Conservation (phyloP, 2,797 vertebrate genomes). For the Enteromius paludinosus region DNA sequence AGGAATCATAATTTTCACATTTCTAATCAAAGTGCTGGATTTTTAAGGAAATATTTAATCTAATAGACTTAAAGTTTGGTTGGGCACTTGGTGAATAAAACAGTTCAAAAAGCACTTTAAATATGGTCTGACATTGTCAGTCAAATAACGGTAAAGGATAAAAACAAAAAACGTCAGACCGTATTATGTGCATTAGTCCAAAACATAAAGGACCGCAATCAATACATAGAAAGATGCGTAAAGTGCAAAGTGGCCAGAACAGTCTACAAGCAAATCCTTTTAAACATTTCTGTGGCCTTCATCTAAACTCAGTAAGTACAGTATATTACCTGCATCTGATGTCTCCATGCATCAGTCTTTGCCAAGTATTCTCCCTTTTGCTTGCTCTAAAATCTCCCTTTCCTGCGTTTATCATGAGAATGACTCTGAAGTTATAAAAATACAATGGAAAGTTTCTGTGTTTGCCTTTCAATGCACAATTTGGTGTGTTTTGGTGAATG, state of each 20-base stretch:
- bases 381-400: background rate
- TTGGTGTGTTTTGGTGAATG: constrained; percentile 81
- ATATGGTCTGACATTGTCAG: constrained; percentile 18
- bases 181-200: constrained; percentile 36
- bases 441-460: constrained; percentile 85
- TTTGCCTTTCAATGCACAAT: constrained; percentile 90
- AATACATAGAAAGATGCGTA: constrained; percentile 44
- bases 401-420: constrained; percentile 26
- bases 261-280: constrained; percentile 60
- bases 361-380: constrained; percentile 56
- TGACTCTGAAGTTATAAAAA: constrained; percentile 60
- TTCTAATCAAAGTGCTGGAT: constrained; percentile 43
- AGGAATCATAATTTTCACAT: background rate
- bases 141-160: constrained; percentile 4
- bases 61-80: constrained; percentile 27
- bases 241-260: constrained; percentile 66
- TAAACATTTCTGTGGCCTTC: constrained; percentile 78
- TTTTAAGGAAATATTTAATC: constrained; percentile 12
- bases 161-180: background rate
- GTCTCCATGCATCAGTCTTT: constrained; percentile 54
- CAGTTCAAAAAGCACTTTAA: constrained; percentile 7
- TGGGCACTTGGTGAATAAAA: background rate
- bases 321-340: constrained; percentile 46
- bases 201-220: constrained; percentile 25
- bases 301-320: constrained; percentile 57